Percentiles rank a stretch among this genome's conserved stretches.
These are phyloP conservation scores for Gobio occitaniae DNA, from an alignment of 2,797 vertebrate species.

Conservation along the genomic window DNA sequence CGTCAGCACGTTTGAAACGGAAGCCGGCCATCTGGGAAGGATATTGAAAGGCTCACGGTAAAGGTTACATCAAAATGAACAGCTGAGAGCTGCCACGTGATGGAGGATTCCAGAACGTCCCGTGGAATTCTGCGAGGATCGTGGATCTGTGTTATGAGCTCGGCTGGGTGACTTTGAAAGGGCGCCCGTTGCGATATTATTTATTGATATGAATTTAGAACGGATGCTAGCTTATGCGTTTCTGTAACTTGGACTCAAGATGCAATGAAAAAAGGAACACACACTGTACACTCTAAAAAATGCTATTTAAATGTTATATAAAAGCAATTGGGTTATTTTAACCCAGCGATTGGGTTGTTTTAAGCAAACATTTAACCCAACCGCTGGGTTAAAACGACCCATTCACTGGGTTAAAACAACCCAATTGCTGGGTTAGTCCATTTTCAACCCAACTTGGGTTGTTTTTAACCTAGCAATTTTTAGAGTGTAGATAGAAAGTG, in stretches of 20 bases:
- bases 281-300: not conserved
- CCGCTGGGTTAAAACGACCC: too few species aligned
- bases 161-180: conserved; percentile 35
- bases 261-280: not conserved
- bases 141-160: conserved; percentile 27
- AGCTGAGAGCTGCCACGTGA: conserved; percentile 44
- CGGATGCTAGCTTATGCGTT: not conserved
- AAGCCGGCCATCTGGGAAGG: conserved; percentile 43
- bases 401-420: too few species aligned
- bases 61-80: conserved; percentile 67
- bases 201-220: conserved; percentile 42
- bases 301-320: too few species aligned
- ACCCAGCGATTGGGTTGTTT: too few species aligned
- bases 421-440: too few species aligned
- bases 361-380: too few species aligned
- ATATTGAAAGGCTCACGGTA: conserved; percentile 62
- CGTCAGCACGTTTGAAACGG: conserved; percentile 58
- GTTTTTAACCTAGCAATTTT: too few species aligned
- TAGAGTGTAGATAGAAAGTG: not conserved
- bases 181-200: conserved; percentile 28
- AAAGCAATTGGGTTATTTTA: too few species aligned
- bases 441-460: too few species aligned
- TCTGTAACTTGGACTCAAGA: not conserved
- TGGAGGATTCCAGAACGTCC: conserved; percentile 28
- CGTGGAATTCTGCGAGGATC: not conserved